Evolutionary conservation across 1,140 invertebrate genomes (phyloP).

Genomic region (Drosophila kohkoa): DNA sequence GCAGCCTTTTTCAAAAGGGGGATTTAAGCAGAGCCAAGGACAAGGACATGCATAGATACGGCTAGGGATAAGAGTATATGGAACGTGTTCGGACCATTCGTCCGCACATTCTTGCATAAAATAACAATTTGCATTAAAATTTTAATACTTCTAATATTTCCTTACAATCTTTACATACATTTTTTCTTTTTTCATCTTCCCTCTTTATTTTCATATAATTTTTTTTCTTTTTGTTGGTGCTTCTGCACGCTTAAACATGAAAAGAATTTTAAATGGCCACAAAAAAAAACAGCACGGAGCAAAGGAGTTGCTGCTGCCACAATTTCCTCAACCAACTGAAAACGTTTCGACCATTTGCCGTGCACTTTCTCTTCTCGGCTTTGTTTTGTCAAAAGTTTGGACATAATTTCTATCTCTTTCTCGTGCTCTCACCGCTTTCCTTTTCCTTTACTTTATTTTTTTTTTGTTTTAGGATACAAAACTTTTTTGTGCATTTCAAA

Average conservation of each 20-base stretch:
- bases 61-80: conserved; percentile 16
- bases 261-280: conserved; percentile 76
- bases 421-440: neutral
- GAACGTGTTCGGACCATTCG: conserved; percentile 38
- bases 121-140: conserved; percentile 83
- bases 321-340: conserved; percentile 26
- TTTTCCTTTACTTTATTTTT: neutral
- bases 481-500: conserved; percentile 60
- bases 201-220: conserved; percentile 13
- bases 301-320: conserved; percentile 46
- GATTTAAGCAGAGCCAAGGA: conserved; percentile 61
- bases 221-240: conserved; percentile 10
- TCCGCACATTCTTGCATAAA: conserved; percentile 77
- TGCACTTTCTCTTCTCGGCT: conserved; percentile 33
- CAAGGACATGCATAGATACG: conserved; percentile 8
- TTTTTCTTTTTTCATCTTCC: conserved; percentile 21
- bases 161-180: conserved; percentile 51
- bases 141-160: conserved; percentile 80
- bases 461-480: conserved; percentile 22
- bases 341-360: conserved; percentile 24
- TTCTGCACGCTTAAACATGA: conserved; percentile 71
- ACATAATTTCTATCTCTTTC: conserved; percentile 39
- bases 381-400: conserved; percentile 61
- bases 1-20: conserved; percentile 71
- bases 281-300: conserved; percentile 26